A percentile compares a stretch with the other conserved stretches of the same genome.
Evolutionary conservation across 2,113 vertebrate species (phyloP).

Genomic region (Hemiprocne comata): DNA sequence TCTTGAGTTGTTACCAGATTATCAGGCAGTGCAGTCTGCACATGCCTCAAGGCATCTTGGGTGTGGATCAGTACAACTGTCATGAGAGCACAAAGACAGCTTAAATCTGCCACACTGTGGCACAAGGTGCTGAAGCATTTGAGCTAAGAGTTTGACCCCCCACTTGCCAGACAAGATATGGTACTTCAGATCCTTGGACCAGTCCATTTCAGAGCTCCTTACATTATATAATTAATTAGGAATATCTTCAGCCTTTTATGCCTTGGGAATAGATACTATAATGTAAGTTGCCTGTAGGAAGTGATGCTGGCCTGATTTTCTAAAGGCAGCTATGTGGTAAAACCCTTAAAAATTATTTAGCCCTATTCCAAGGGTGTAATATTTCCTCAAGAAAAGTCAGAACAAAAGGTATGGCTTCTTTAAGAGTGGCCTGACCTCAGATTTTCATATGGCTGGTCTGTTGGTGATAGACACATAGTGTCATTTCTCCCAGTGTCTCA

Average conservation of each 20-base stretch:
- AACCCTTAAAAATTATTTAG: neutral
- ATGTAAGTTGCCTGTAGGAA: neutral
- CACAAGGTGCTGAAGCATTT: neutral
- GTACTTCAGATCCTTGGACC: neutral
- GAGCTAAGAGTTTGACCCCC: neutral
- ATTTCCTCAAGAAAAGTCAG: neutral
- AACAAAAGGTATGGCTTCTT: neutral
- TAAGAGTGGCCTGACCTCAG: neutral
- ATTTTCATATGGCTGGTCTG: neutral
- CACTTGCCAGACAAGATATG: neutral
- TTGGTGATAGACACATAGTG: neutral
- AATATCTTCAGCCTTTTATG: neutral
- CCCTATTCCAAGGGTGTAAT: neutral
- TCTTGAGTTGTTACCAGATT: neutral
- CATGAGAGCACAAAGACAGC: neutral
- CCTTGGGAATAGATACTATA: neutral
- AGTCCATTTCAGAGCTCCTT: neutral
- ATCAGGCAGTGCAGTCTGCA: neutral
- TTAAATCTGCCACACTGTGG: neutral
- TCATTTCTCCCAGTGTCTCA: neutral
- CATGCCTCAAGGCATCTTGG: neutral
- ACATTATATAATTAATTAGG: neutral
- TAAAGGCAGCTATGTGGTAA: neutral
- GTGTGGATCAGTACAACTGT: neutral
- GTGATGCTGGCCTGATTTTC: neutral